Evolutionary conservation across 2,113 vertebrate genomes (phyloP), one percentile per base, ranked within the genome.

Genomic region (Narcine bancroftii): DNA sequence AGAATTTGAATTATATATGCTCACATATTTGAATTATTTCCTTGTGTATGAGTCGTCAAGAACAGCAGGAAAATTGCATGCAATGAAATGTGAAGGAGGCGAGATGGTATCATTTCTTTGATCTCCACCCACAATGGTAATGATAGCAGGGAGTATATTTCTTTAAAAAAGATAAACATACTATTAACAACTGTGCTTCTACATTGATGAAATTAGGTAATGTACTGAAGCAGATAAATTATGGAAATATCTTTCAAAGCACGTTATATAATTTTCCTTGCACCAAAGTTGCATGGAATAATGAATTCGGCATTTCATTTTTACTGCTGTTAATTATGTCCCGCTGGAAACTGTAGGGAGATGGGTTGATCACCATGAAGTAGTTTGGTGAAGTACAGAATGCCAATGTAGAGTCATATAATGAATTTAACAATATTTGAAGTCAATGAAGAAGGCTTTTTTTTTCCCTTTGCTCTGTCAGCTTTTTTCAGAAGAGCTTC

Each of bases 231-330:
- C 87, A 69, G 87, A 65, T 69, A 69, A 91, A 91, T 91, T 36
- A 26, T 42, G 65, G 11, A 45, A 66, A 2, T 66, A 42, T 69
- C 65, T 89, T 89, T 69, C 15, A 63, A 89, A 66, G 39, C 39
- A 36, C 60, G 9, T 89, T 42, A 60, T 89, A 15, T 42, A 7
- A 21, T 89, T 89, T 66, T 66, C 24, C 63, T 66, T 33, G 15
- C 29, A n/a, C 50, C 45, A 50, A 29, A 56, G 50, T 56, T 17
- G n/a, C 53, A 36, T 53, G 53, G 87, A 39, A 47, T 83, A 53
- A 83, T 83, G 47, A 83, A 26, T 50, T 29, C 53, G 79, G 79
- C 79, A 29, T 83, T 83, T 83, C 79, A 50, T 83, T 83, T 83
- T 83, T 50, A 83, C 42, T 83, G 79, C n/a, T 39, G 36, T 75